Evolutionary conservation across 2,888 invertebrate species (phyloP).

Genomic region (Caenorhabditis sulstoni): DNA sequence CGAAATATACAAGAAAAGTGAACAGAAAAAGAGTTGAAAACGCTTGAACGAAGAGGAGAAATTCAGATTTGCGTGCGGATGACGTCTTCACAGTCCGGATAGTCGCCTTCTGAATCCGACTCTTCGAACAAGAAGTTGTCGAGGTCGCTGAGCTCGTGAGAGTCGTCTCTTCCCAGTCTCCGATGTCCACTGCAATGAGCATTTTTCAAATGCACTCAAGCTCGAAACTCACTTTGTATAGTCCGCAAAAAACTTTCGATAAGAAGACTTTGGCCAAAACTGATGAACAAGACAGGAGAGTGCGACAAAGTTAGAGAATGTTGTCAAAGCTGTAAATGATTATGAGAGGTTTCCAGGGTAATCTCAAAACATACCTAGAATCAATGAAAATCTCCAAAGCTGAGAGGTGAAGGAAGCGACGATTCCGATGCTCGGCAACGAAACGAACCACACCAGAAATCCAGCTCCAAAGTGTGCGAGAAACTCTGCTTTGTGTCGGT

Average conservation of each 20-base stretch:
- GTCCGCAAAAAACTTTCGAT: slow-evolving; percentile 72
- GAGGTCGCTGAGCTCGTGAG: slow-evolving; percentile 71
- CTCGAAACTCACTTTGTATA: slow-evolving; percentile 63
- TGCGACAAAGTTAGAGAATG: slow-evolving; percentile 94
- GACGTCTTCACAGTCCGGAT: slow-evolving; percentile 55
- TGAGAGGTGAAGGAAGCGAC: slow-evolving; percentile 94
- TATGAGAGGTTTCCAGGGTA: neutral
- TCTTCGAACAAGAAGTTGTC: slow-evolving; percentile 66
- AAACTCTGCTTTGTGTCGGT: slow-evolving; percentile 91
- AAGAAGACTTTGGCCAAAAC: slow-evolving; percentile 90
- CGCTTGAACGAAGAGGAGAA: neutral
- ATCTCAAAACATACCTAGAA: slow-evolving; percentile 86
- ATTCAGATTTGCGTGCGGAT: slow-evolving; percentile 53
- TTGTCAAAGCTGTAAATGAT: slow-evolving; percentile 85
- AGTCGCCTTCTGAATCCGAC: slow-evolving; percentile 43
- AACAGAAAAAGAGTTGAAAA: slow-evolving; percentile 1
- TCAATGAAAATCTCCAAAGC: slow-evolving; percentile 94
- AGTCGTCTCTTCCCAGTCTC: slow-evolving; percentile 63
- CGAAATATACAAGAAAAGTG: slow-evolving; percentile 53
- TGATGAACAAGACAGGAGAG: slow-evolving; percentile 95
- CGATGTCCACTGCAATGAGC: slow-evolving; percentile 63
- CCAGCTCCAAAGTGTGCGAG: slow-evolving; percentile 96
- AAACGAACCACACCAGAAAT: slow-evolving; percentile 97
- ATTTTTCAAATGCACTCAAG: slow-evolving; percentile 2
- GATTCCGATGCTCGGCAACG: slow-evolving; percentile 93